Percentiles rank a stretch among this genome's conserved stretches.
phyloP scores from a whole-genome alignment of 2,888 invertebrate species.

The Drosophila prolongata region DNA sequence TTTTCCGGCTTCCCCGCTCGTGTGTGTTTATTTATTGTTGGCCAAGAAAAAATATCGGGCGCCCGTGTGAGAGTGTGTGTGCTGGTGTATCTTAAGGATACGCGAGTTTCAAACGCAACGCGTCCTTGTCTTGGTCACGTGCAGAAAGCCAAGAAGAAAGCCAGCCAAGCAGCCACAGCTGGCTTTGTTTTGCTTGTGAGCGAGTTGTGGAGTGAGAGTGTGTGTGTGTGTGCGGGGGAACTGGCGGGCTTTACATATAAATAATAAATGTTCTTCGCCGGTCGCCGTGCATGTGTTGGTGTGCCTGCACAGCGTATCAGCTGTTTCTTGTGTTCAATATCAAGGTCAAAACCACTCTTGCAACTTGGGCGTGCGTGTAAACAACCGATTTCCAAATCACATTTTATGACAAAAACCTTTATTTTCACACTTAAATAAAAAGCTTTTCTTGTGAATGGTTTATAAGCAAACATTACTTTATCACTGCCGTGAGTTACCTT shows the following conservation, averaged over 20 bases:
- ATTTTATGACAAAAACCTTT: neutral
- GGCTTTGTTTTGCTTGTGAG: slow-evolving; percentile 62
- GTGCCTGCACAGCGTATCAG: slow-evolving; percentile 52
- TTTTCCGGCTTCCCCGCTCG: slow-evolving; percentile 50
- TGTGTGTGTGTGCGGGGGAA: slow-evolving; percentile 31
- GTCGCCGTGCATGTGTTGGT: slow-evolving; percentile 40
- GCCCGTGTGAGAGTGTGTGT: slow-evolving; percentile 22
- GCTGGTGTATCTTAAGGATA: slow-evolving; percentile 64
- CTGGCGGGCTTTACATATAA: slow-evolving; percentile 58
- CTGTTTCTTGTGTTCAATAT: slow-evolving; percentile 73
- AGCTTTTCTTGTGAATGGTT: slow-evolving; percentile 1
- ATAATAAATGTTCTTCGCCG: slow-evolving; percentile 71
- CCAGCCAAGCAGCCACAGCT: slow-evolving; percentile 61
- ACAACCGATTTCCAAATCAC: slow-evolving; percentile 11
- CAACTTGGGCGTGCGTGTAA: slow-evolving; percentile 23
- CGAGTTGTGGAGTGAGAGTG: slow-evolving; percentile 19
- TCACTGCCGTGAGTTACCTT: neutral
- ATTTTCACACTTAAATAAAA: neutral
- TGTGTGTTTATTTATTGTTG: slow-evolving; percentile 69
- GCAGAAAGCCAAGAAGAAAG: slow-evolving; percentile 58
- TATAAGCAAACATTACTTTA: neutral
- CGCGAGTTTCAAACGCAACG: slow-evolving; percentile 41
- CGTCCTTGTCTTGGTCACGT: slow-evolving; percentile 52
- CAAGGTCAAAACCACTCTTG: slow-evolving; percentile 63
- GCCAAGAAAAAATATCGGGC: slow-evolving; percentile 38